phyloP scores from a whole-genome alignment of 2,888 invertebrate genomes.

The Dastarcus helophoroides region DNA sequence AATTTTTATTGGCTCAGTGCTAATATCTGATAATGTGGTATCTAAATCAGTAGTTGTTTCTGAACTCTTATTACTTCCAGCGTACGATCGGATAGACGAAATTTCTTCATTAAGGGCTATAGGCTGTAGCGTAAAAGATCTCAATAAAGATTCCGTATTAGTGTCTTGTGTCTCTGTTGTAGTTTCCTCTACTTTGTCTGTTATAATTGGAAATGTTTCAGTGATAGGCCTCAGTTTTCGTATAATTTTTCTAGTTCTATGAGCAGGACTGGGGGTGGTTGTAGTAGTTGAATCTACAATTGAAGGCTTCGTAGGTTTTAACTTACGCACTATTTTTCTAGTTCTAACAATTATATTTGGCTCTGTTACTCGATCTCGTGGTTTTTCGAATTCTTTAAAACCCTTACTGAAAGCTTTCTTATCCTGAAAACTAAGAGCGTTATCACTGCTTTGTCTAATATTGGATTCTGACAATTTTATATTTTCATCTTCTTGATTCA shows the following conservation, averaged over 20 bases:
- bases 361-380: slow-evolving; percentile 16
- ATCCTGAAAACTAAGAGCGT: slow-evolving; percentile 14
- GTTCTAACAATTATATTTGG: slow-evolving; percentile 24
- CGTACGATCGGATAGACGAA: no score
- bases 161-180: no score
- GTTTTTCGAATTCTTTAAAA: slow-evolving; percentile 5
- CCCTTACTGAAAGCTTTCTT: slow-evolving; percentile 10
- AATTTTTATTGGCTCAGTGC: no score
- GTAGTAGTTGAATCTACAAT: slow-evolving; percentile 10
- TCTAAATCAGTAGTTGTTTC: no score
- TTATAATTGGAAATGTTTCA: slow-evolving; percentile 3
- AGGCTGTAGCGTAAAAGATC: no score
- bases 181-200: slow-evolving; percentile 12
- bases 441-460: slow-evolving; percentile 33
- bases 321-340: slow-evolving; percentile 31
- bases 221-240: slow-evolving; percentile 13
- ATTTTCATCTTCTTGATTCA: slow-evolving; percentile 32
- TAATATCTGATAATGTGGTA: no score
- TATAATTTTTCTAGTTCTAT: slow-evolving; percentile 14
- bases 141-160: no score
- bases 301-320: slow-evolving; percentile 22
- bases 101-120: no score
- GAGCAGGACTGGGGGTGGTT: slow-evolving; percentile 1
- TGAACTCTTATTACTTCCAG: no score
- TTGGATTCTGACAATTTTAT: slow-evolving; percentile 37